Base-by-base conservation (phyloP, 2,888 invertebrate genomes). In the Microctonus hyperodae region DNA sequence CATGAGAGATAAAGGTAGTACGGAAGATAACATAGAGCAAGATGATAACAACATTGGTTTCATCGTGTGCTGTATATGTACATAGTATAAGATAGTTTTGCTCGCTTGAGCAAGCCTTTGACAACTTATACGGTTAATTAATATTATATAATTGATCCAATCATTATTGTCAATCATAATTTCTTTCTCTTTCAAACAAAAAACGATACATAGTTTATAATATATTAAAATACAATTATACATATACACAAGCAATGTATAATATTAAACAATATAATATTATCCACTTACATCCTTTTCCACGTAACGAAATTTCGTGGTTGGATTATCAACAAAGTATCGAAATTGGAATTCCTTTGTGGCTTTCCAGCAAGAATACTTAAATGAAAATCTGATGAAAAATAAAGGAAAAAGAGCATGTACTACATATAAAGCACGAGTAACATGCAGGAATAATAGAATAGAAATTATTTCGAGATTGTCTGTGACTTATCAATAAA, bases 91-190 rank as follows among this genome's bases (percentile, higher is more conserved):
- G 50, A 50, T 59, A 40, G 58, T 50, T 50, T 11, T 11, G 16
- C 20, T 20, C 20, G 16, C 28, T 28, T 28, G 20, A 6, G 5
- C 22, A n/a, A 50, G 5, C 50, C 69, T 72, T 72, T 74, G 75
- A 76, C 74, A 74, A 75, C 72, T 75, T 74, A 57, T 71, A 75
- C 75, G 73, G 73, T 74, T 74, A 55, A n/a, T n/a, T n/a, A n/a
- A n/a, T n/a, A 57, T 53, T 59, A 56, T 44, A 51, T 57, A 37
- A 28, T 66, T 48, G 64, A 57, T 57, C 31, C 64, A 57, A 57
- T 57, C 48, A 31, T 16, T 22, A 11, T n/a, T n/a, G n/a, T n/a
- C n/a, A n/a, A n/a, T 40, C 40, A 40, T 40, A 3, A 11, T n/a
- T n/a, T 40, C 40, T 40, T 6, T 40, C n/a, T 2, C 10, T 3